Base-by-base conservation (phyloP, 1,140 invertebrate genomes). In the Thaumetopoea pityocampa region DNA sequence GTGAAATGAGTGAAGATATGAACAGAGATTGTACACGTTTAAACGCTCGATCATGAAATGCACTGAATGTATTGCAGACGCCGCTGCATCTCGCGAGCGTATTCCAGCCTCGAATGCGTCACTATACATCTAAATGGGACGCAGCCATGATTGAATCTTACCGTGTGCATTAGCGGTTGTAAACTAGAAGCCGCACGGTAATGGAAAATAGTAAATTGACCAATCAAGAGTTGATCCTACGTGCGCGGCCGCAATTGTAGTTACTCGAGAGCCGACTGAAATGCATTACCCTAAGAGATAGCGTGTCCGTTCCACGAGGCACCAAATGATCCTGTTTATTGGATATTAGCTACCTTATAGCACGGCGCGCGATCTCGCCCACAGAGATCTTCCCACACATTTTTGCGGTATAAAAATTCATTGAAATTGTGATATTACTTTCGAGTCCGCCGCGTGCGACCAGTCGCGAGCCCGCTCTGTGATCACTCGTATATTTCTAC, bases 161-260 rank as follows among this genome's bases (percentile, higher is more conserved):
- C 38, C 38, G 14, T 22, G 16, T 17, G 11, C 24, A 49, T 45
- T 54, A 45, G 51, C 22, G 37, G 42, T 55, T 19, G 27, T 28
- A 29, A 33, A 27, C 18, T 40, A 28, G 19, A 12, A 42, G 28
- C 17, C 5, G 3, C 4, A n/a, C n/a, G 22, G 20, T 52, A 43
- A 58, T 52, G 41, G 44, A 29, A 49, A 48, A 53, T 47, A 42
- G 34, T 38, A 59, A 58, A 59, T 54, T 59, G 51, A 41, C 51
- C 55, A 54, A 59, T 59, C 51, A 52, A 26, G 44, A 22, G 38
- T 26, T 22, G 28, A 20, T 27, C 23, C 22, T 45, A 35, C 49
- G 47, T 47, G 48, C 48, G 35, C 40, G 47, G 8, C 5, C 5
- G 42, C 51, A 43, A 55, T 55, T 42, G 28, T 35, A 35, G n/a